These are phyloP conservation scores for Apeltes quadracus DNA, from an alignment of 2,113 vertebrate species.

Conservation along the genomic window DNA sequence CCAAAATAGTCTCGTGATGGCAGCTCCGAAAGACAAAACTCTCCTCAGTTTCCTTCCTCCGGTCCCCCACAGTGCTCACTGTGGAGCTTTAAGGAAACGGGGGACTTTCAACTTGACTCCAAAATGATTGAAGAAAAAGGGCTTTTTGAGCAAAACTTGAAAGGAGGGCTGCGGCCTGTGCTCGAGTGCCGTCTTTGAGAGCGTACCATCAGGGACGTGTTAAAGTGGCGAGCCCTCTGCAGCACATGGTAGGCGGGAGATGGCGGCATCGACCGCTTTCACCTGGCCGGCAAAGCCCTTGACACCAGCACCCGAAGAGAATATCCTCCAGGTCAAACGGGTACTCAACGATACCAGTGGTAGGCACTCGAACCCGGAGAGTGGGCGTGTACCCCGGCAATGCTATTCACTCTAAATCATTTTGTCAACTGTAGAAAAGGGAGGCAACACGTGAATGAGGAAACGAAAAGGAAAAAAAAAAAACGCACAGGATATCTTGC, in stretches of 20 bases:
- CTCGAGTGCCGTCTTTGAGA: conserved; percentile 54
- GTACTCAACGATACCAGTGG: conserved; percentile 95
- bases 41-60: conserved; percentile 13
- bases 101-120: conserved; percentile 2
- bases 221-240: conserved; percentile 48
- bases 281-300: conserved; percentile 43
- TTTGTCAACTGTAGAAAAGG: conserved; percentile 86
- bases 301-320: conserved; percentile 90
- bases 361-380: conserved; percentile 91
- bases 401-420: conserved; percentile 89
- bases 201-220: conserved; percentile 61
- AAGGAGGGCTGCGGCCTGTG: neutral
- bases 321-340: conserved; percentile 95
- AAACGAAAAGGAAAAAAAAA: no score
- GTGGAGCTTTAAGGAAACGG: neutral
- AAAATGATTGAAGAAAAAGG: neutral
- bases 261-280: conserved; percentile 42
- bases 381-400: conserved; percentile 87
- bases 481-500: conserved; percentile 8
- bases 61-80: neutral
- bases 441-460: conserved; percentile 56
- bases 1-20: conserved; percentile 54
- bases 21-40: conserved; percentile 53
- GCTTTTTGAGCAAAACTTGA: conserved; percentile 2
- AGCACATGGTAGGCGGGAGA: conserved; percentile 28